Percentiles rank a stretch among this genome's conserved stretches.
These are phyloP conservation scores for Drosophila navojoa DNA, from an alignment of 1,140 invertebrate species.

Conservation along the genomic window DNA sequence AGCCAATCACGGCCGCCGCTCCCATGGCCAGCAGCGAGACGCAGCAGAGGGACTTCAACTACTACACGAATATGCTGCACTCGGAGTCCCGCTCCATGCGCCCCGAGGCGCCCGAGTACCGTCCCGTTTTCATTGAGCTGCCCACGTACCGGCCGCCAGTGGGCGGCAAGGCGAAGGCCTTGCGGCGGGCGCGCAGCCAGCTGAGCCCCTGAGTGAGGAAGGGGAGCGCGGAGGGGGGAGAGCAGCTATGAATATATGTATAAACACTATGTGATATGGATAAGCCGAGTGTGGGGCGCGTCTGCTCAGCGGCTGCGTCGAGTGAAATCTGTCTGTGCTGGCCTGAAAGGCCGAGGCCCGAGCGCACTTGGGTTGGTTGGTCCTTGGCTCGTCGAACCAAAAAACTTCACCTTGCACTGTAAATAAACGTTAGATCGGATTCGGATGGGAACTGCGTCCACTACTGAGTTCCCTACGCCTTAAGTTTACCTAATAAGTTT, in stretches of 20 bases:
- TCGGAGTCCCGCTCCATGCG: slow-evolving; percentile 70
- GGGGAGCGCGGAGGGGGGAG: not conserved
- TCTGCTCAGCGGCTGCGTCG: not conserved
- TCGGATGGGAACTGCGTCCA: slow-evolving; percentile 42
- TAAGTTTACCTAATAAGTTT: slow-evolving; percentile 56
- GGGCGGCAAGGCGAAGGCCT: slow-evolving; percentile 2
- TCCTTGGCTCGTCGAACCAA: slow-evolving; percentile 22
- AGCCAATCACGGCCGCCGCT: not conserved
- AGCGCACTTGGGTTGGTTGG: not conserved
- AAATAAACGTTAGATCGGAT: slow-evolving; percentile 54
- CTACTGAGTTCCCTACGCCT: slow-evolving; percentile 35
- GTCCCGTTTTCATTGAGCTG: slow-evolving; percentile 75
- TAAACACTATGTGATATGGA: slow-evolving; percentile 73
- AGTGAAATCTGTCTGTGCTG: slow-evolving; percentile 9
- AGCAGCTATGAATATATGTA: slow-evolving; percentile 16
- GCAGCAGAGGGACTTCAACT: slow-evolving; percentile 42
- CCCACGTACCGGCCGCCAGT: slow-evolving; percentile 73
- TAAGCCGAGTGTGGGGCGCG: slow-evolving; percentile 28
- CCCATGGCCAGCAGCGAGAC: not conserved
- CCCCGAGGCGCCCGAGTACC: slow-evolving; percentile 70
- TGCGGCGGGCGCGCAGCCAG: slow-evolving; percentile 37
- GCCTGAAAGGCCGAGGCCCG: not conserved
- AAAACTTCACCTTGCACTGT: slow-evolving; percentile 33
- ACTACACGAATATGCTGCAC: slow-evolving; percentile 72
- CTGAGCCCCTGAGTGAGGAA: slow-evolving; percentile 4